Percentiles rank a stretch among this genome's conserved stretches.
phyloP scores from a whole-genome alignment of 2,888 invertebrate species.

The Tetanocera ferruginea region DNA sequence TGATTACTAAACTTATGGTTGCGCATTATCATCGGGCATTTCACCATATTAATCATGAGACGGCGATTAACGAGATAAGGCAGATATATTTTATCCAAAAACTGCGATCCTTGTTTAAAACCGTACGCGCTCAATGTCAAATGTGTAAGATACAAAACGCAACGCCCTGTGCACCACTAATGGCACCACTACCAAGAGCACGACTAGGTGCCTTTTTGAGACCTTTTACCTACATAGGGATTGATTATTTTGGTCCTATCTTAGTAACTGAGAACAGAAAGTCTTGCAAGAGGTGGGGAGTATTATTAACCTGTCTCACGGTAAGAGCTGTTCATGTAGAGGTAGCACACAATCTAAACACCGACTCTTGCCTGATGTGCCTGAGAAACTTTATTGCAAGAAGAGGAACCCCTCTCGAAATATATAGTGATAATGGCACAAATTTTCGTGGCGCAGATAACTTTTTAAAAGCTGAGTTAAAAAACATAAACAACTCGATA shows the following conservation, averaged over 20 bases:
- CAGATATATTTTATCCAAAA: conserved; percentile 41
- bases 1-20: conserved; percentile 14
- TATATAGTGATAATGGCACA: too few relatives aligned
- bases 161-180: conserved; percentile 40
- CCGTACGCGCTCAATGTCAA: conserved; percentile 32
- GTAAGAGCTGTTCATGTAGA: conserved; percentile 45
- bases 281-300: conserved; percentile 43
- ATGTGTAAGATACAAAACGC: conserved; percentile 24
- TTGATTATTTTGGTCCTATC: conserved; percentile 47
- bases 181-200: conserved; percentile 39
- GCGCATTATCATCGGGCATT: background rate
- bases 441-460: too few relatives aligned
- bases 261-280: conserved; percentile 28
- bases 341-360: conserved; percentile 37
- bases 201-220: conserved; percentile 25
- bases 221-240: conserved; percentile 45
- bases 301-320: conserved; percentile 43
- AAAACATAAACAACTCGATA: conserved; percentile 37
- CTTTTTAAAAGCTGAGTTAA: conserved; percentile 19
- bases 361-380: conserved; percentile 42
- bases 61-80: conserved; percentile 20
- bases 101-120: conserved; percentile 20
- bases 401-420: too few relatives aligned
- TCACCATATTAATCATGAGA: background rate
- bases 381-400: conserved; percentile 41